Evolutionary conservation across 2,797 vertebrate species (phyloP), one percentile per base, ranked within the genome.

Genomic region (Artibeus jamaicensis): DNA sequence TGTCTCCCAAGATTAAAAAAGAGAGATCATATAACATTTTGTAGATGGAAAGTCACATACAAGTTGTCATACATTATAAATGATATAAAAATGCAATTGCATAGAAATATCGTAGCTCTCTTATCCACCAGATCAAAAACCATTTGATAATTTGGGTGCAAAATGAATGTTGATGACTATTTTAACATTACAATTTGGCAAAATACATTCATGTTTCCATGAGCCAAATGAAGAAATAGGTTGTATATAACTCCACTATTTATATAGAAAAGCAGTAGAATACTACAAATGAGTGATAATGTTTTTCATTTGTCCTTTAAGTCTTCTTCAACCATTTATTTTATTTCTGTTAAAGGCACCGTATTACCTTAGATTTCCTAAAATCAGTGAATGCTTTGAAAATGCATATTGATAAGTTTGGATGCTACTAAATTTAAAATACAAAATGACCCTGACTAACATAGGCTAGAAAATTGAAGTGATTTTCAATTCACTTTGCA

Each of bases 1-100:
- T 79, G 89, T 93, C 95, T 95, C 89, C 65, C 79, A 85, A 96
- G 95, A 97, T 97, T 97, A 97, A 97, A 96, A 96, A 93, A 92
- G 67, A 89, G 53, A 92, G 34, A 90, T 93, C 89, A 68, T 87
- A 9, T 83, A 95, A 93, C 46, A 50, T 79, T 95, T 79, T 92
- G 71, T 77, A 96, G 79, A 83, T 83, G 81, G 84, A 88, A 88
- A 89, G 76, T 84, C 42, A 73, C 44, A 48, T 55, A 39, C 11
- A 55, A 76, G 78, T 83, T 89, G 57, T 86, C 94, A 67, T 73
- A 88, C 76, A 57, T 92, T 91, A 87, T 95, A 96, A 97, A 94
- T 89, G 90, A 94, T 53, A 71, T 24, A 46, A 86, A 91, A 85
- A 96, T 74, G 8, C 2, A 55, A 74, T 46, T 77, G 22, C 32